A percentile compares a stretch with the other conserved stretches of the same genome.
Conservation (phyloP, 2,113 vertebrate genomes). For the Chloropsis hardwickii region DNA sequence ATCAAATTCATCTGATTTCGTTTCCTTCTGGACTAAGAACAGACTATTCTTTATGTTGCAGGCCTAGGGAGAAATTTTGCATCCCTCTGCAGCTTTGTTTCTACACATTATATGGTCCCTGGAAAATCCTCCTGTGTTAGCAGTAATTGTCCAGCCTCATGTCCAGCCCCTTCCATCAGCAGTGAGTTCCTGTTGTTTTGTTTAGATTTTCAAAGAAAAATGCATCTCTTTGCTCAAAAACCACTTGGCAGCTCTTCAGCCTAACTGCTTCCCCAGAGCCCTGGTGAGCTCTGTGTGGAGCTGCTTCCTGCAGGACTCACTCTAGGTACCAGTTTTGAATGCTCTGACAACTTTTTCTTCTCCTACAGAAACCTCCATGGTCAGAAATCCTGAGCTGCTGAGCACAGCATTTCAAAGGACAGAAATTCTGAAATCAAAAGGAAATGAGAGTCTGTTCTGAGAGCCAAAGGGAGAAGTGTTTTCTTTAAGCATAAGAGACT, state of each 20-base stretch:
- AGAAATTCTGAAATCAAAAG: neutral
- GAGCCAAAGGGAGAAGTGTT: neutral
- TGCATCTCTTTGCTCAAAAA: neutral
- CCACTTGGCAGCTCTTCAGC: neutral
- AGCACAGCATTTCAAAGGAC: neutral
- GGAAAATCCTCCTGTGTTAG: neutral
- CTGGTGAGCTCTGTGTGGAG: neutral
- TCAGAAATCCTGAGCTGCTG: neutral
- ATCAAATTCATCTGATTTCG: conserved; percentile 20
- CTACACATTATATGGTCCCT: neutral
- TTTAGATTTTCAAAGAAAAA: neutral
- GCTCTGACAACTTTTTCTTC: neutral
- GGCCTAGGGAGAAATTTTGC: neutral
- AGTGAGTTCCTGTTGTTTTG: neutral
- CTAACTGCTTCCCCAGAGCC: neutral
- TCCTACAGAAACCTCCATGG: neutral
- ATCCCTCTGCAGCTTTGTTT: neutral
- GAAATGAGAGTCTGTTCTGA: neutral
- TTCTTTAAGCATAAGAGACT: neutral
- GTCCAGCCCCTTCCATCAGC: neutral
- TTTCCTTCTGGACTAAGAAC: conserved; percentile 15
- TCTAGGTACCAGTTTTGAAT: neutral
- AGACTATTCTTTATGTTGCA: neutral
- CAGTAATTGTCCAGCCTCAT: neutral
- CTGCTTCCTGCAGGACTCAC: neutral